phyloP scores from a whole-genome alignment of 2,797 vertebrate genomes.

The Syngnathus rostellatus region DNA sequence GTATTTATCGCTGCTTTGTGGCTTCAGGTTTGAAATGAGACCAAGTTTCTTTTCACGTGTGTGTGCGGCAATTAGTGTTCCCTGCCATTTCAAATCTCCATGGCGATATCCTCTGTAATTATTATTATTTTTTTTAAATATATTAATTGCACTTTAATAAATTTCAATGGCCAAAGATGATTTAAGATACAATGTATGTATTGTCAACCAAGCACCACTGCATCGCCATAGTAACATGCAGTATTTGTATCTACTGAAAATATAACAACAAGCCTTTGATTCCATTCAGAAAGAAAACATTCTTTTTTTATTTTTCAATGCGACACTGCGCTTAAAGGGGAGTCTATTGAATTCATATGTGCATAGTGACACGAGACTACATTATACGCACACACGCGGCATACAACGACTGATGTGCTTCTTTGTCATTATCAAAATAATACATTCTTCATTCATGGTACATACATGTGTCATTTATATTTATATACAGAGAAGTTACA shows the following conservation, averaged over 20 bases:
- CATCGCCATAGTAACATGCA: not conserved
- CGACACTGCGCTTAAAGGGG: conserved; percentile 17
- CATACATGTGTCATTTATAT: conserved; percentile 31
- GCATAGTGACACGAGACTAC: conserved; percentile 66
- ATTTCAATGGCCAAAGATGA: not conserved
- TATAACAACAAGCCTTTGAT: not conserved
- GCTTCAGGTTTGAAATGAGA: not conserved
- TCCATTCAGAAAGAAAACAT: not conserved
- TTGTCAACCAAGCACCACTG: not conserved
- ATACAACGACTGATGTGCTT: conserved; percentile 3
- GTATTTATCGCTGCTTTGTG: not conserved
- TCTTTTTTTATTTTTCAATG: conserved; percentile 2
- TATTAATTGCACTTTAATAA: not conserved
- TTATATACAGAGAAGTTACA: not conserved
- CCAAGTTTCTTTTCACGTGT: not conserved
- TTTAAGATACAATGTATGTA: not conserved
- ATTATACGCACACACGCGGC: conserved; percentile 33
- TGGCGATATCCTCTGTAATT: conserved; percentile 55
- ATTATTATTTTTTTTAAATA: too few relatives aligned
- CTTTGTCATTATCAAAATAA: conserved; percentile 52
- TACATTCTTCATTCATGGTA: conserved; percentile 33
- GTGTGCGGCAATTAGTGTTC: conserved; percentile 54
- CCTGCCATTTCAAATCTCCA: conserved; percentile 66
- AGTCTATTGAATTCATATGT: conserved; percentile 59
- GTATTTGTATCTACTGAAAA: not conserved